Percentiles rank a stretch among this genome's conserved stretches.
These are phyloP conservation scores for Neoarius graeffei DNA, from an alignment of 2,113 vertebrate species.

Conservation along the genomic window DNA sequence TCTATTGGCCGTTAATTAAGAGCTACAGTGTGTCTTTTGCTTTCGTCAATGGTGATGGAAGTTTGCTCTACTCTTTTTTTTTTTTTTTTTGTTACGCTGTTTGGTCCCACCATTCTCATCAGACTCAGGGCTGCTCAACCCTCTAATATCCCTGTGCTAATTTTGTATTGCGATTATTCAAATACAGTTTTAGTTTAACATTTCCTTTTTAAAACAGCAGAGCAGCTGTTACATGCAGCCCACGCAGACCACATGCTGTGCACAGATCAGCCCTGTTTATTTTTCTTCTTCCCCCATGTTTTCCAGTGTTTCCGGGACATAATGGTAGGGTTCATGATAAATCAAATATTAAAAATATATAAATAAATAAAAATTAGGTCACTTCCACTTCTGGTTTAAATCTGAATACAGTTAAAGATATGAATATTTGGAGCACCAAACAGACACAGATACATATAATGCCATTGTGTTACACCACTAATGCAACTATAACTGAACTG, in stretches of 20 bases:
- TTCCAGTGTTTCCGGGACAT: not conserved
- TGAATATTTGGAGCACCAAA: not conserved
- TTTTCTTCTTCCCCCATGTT: not conserved
- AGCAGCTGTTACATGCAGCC: not conserved
- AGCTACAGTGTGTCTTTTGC: not conserved
- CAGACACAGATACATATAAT: not conserved
- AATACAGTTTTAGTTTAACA: not conserved
- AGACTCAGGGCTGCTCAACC: not conserved
- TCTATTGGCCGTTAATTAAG: not conserved
- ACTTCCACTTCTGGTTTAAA: not conserved
- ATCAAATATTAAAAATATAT: not conserved
- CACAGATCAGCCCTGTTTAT: not conserved
- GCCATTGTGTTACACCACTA: not conserved
- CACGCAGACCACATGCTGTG: not conserved
- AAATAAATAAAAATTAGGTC: not conserved
- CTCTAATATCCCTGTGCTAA: not conserved
- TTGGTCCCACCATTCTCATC: not conserved
- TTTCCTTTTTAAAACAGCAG: not conserved
- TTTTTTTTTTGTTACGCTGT: not conserved
- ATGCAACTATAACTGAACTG: not conserved
- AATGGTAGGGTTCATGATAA: not conserved
- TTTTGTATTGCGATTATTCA: no score
- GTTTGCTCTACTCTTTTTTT: not conserved
- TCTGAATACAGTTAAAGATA: not conserved
- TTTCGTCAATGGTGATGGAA: not conserved